These are phyloP conservation scores for Battus philenor DNA, from an alignment of 1,140 invertebrate species.

Conservation along the genomic window DNA sequence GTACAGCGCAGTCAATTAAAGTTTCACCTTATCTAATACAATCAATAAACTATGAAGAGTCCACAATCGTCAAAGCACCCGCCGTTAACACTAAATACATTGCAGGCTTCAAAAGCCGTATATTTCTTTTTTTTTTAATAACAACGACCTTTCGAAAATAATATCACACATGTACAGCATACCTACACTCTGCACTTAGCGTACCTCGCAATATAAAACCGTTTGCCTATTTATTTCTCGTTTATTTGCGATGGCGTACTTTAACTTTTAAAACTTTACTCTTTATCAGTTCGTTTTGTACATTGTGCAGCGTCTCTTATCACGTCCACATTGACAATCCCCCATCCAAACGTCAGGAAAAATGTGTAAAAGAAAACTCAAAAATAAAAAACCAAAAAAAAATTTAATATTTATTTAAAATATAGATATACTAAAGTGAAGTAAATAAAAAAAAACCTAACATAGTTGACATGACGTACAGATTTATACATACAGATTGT, in stretches of 20 bases:
- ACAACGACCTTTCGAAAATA: slow-evolving; percentile 69
- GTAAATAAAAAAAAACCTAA: background rate
- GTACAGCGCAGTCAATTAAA: slow-evolving; percentile 43
- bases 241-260: slow-evolving; percentile 46
- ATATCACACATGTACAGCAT: slow-evolving; percentile 72
- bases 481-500: slow-evolving; percentile 17
- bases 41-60: slow-evolving; percentile 70
- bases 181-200: slow-evolving; percentile 61
- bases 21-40: slow-evolving; percentile 60
- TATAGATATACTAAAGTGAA: slow-evolving; percentile 9
- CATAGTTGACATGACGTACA: slow-evolving; percentile 28
- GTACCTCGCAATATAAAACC: slow-evolving; percentile 39
- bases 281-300: slow-evolving; percentile 47
- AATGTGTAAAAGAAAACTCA: slow-evolving; percentile 42
- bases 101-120: slow-evolving; percentile 67
- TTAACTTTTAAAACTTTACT: slow-evolving; percentile 32
- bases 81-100: slow-evolving; percentile 71
- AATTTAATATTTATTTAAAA: slow-evolving; percentile 14
- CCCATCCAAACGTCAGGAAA: slow-evolving; percentile 46
- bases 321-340: slow-evolving; percentile 69
- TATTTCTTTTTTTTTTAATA: slow-evolving; percentile 40
- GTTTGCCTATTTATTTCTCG: slow-evolving; percentile 29
- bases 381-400: slow-evolving; percentile 26
- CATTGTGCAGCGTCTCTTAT: slow-evolving; percentile 63
- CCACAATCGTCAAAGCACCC: slow-evolving; percentile 75